Conservation (phyloP, 2,888 invertebrate genomes). For the Clusia tigrina region DNA sequence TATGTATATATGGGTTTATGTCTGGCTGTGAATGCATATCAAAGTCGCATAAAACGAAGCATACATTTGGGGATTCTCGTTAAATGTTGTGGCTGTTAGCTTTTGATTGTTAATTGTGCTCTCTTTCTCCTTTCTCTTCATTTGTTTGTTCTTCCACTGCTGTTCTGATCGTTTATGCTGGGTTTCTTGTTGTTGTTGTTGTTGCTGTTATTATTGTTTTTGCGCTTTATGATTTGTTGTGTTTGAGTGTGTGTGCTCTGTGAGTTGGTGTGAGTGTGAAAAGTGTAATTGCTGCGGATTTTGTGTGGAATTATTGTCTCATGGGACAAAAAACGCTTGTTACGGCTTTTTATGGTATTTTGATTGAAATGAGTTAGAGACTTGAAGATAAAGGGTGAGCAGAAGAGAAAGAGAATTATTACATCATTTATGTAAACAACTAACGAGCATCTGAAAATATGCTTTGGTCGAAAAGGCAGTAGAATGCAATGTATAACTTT, state of each 20-base stretch:
- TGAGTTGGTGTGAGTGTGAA: not conserved
- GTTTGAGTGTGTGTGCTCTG: not conserved
- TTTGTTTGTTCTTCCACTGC: not conserved
- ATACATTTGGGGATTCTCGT: constrained; percentile 42
- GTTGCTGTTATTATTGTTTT: not conserved
- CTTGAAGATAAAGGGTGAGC: no score
- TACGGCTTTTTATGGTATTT: not conserved
- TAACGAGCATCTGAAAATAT: no score
- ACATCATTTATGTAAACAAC: no score
- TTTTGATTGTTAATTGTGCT: constrained; percentile 37
- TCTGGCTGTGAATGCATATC: constrained; percentile 27
- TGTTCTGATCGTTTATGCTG: no score
- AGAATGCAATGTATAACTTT: no score
- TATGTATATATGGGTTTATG: constrained; percentile 8
- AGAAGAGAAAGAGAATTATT: not conserved
- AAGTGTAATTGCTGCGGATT: constrained; percentile 12
- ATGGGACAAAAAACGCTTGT: not conserved
- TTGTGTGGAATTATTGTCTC: constrained; percentile 2
- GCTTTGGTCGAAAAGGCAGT: no score
- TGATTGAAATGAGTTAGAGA: constrained; percentile 1
- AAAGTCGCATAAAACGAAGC: constrained; percentile 39
- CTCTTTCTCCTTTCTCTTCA: not conserved
- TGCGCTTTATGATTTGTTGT: not conserved
- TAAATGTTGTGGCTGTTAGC: constrained; percentile 38
- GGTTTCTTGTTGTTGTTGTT: no score